Conservation (phyloP, 2,888 invertebrate genomes). For the Cosmia trapezina region DNA sequence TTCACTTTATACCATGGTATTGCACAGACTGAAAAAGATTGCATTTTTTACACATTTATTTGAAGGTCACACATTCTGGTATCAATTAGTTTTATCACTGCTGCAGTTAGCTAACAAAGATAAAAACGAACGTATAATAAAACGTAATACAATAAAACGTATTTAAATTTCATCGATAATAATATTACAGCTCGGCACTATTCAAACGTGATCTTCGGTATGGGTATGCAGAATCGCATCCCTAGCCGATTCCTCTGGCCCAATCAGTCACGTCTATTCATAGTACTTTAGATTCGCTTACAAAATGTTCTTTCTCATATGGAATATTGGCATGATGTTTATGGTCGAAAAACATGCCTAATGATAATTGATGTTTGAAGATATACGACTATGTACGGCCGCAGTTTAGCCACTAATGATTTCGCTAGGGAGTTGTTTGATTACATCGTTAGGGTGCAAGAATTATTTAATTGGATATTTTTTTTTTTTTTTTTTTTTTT, state of each 20-base stretch:
- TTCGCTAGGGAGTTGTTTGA: conserved; percentile 40
- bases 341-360: conserved; percentile 44
- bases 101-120: conserved; percentile 36
- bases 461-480: conserved; percentile 51
- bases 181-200: conserved; percentile 65
- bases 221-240: conserved; percentile 83
- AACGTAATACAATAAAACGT: neutral
- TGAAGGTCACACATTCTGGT: conserved; percentile 1
- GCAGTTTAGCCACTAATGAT: conserved; percentile 39
- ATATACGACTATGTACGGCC: conserved; percentile 17
- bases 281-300: conserved; percentile 35
- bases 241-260: conserved; percentile 72
- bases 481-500: too few relatives aligned
- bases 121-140: neutral
- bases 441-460: conserved; percentile 47
- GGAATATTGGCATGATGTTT: conserved; percentile 31
- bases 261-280: conserved; percentile 78
- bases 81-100: conserved; percentile 29
- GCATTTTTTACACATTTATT: conserved; percentile 13
- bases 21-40: conserved; percentile 25
- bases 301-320: conserved; percentile 38
- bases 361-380: conserved; percentile 55
- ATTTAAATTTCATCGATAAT: conserved; percentile 61
- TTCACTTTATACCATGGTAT: neutral
- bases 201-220: conserved; percentile 78